These are phyloP conservation scores for Toxonevra muliebris DNA, from an alignment of 2,888 invertebrate species.

Conservation along the genomic window DNA sequence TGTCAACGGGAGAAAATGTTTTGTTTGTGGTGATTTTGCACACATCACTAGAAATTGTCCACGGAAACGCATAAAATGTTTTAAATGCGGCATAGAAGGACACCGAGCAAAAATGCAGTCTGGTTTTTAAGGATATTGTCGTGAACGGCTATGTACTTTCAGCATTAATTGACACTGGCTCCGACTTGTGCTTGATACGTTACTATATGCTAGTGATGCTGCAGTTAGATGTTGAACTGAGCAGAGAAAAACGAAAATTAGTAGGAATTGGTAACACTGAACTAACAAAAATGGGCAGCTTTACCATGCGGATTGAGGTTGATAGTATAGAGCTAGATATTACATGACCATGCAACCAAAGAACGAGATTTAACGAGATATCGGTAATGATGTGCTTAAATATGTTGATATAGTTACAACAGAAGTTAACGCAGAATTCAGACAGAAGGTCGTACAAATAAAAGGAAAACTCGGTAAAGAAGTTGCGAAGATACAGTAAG, in stretches of 20 bases:
- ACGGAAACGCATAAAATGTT: conserved; percentile 19
- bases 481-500: background rate
- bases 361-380: conserved; percentile 17
- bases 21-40: conserved; percentile 12
- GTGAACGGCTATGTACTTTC: conserved; percentile 3
- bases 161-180: conserved; percentile 22
- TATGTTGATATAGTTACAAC: background rate
- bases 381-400: conserved; percentile 15
- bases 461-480: background rate
- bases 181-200: conserved; percentile 28
- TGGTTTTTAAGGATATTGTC: conserved; percentile 22
- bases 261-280: conserved; percentile 25
- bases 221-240: conserved; percentile 19
- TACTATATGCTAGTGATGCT: conserved; percentile 24
- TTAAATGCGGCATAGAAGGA: conserved; percentile 20
- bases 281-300: conserved; percentile 25
- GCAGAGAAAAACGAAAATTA: conserved; percentile 20
- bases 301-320: conserved; percentile 1
- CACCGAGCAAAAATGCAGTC: conserved; percentile 5
- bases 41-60: conserved; percentile 20
- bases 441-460: conserved; percentile 1
- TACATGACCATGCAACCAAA: conserved; percentile 18
- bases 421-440: background rate
- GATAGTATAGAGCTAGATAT: conserved; percentile 9
- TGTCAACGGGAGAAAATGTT: conserved; percentile 2